Conservation (phyloP, 2,113 vertebrate species). For the Tapirus terrestris region DNA sequence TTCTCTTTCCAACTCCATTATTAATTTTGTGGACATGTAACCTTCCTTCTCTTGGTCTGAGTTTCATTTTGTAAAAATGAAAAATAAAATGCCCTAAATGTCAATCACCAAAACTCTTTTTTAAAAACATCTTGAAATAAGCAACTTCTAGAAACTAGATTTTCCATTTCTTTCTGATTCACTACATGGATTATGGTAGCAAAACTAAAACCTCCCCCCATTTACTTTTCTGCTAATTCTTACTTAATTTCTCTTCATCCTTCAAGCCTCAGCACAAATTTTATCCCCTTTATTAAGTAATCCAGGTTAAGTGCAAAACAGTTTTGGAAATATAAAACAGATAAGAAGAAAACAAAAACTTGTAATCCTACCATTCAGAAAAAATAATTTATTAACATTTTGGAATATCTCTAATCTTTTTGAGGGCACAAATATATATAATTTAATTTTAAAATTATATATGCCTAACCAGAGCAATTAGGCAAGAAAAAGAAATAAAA, state of each 20-base stretch:
- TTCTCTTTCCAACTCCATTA: background rate
- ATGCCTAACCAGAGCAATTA: no score
- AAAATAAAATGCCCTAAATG: background rate
- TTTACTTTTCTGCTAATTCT: background rate
- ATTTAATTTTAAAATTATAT: background rate
- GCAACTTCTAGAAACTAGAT: background rate
- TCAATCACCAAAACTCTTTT: background rate
- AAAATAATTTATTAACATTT: background rate
- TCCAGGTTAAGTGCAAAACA: background rate
- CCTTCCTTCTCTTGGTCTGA: background rate
- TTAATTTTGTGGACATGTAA: background rate
- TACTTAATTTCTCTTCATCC: background rate
- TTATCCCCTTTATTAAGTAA: background rate
- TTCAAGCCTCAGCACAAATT: background rate
- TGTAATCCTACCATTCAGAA: background rate
- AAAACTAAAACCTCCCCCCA: background rate
- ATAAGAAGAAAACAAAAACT: background rate
- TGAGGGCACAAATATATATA: background rate
- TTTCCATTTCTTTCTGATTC: background rate
- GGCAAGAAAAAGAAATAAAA: no score
- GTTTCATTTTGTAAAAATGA: slow-evolving; percentile 8
- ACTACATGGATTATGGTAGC: background rate
- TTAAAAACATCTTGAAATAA: background rate
- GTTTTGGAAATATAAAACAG: background rate
- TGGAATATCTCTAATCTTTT: background rate